phyloP scores from a whole-genome alignment of 2,888 invertebrate genomes.

The Pseudococcus viburni region DNA sequence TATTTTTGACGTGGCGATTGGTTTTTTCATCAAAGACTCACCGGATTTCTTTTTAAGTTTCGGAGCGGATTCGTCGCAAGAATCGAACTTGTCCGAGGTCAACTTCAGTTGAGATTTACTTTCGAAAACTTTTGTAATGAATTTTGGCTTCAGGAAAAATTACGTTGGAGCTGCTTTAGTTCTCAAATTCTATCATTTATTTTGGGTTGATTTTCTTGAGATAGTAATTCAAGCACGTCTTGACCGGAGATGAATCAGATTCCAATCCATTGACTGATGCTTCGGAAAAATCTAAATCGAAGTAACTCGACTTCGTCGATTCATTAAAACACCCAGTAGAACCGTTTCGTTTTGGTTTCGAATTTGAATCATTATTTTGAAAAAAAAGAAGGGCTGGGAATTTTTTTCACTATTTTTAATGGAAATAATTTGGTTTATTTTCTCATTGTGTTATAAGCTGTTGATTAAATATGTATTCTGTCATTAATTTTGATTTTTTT shows the following conservation, averaged over 20 bases:
- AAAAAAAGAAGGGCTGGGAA: no score
- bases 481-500: no score
- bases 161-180: conserved; percentile 48
- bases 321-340: no score
- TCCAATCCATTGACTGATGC: conserved; percentile 16
- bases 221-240: no score
- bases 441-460: no score
- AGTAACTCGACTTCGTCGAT: conserved; percentile 58
- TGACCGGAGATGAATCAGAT: conserved; percentile 38
- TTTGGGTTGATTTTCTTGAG: no score
- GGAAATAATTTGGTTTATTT: no score
- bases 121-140: neutral
- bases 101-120: conserved; percentile 25
- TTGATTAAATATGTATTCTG: no score
- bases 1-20: no score
- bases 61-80: neutral
- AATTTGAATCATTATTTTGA: no score
- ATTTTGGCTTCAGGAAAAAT: conserved; percentile 1
- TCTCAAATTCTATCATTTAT: conserved; percentile 48
- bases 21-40: neutral
- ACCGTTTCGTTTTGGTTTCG: no score
- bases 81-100: conserved; percentile 13
- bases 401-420: no score
- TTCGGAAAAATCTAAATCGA: conserved; percentile 51
- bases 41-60: conserved; percentile 29